These are phyloP conservation scores for Thaumetopoea pityocampa DNA, from an alignment of 1,140 invertebrate genomes.

Conservation along the genomic window DNA sequence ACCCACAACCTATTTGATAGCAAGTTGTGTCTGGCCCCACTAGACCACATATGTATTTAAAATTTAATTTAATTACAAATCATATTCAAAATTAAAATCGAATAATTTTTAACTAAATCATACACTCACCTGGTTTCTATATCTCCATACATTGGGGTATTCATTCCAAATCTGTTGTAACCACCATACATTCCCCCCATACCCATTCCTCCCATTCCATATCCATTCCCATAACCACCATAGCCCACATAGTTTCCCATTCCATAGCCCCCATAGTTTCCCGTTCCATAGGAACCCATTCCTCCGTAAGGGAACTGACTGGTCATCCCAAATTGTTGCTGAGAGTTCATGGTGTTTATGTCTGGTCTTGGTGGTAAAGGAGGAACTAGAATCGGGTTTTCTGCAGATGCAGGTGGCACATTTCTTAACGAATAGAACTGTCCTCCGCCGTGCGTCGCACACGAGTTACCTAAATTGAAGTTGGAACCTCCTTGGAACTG, in stretches of 20 bases:
- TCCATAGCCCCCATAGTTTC: slow-evolving; percentile 37
- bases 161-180: slow-evolving; percentile 61
- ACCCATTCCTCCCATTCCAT: slow-evolving; percentile 48
- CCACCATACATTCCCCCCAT: slow-evolving; percentile 48
- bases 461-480: slow-evolving; percentile 42
- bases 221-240: slow-evolving; percentile 35
- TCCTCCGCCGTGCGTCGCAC: slow-evolving; percentile 22
- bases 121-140: slow-evolving; percentile 77
- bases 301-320: slow-evolving; percentile 34
- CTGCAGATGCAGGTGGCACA: slow-evolving; percentile 35
- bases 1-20: no score
- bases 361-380: slow-evolving; percentile 53
- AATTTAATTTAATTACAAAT: neutral
- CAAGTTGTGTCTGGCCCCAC: no score
- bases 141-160: slow-evolving; percentile 72
- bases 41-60: neutral
- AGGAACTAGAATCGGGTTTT: slow-evolving; percentile 28
- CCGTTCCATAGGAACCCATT: slow-evolving; percentile 33
- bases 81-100: neutral
- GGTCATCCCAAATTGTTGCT: slow-evolving; percentile 37
- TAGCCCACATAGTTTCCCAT: no score
- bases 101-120: neutral
- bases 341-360: slow-evolving; percentile 25
- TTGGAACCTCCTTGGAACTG: slow-evolving; percentile 43
- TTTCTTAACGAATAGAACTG: slow-evolving; percentile 39